These are phyloP conservation scores for Grammomys dolichurus DNA, from an alignment of 2,113 vertebrate species.

Conservation along the genomic window DNA sequence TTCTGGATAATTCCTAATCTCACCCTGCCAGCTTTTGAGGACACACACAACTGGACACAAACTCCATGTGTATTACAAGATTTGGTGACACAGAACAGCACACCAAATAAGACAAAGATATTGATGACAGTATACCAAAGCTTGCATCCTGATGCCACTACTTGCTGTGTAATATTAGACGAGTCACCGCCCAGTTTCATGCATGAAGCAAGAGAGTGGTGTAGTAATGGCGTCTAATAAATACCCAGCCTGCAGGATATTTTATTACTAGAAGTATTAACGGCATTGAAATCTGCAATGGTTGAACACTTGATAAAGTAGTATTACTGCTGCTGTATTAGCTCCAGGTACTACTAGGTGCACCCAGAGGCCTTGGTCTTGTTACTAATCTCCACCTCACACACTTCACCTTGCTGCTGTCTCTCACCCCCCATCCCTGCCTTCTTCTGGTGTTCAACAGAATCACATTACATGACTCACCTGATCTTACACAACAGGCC, in stretches of 20 bases:
- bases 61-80: background rate
- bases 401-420: accelerated
- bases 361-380: background rate
- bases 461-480: background rate
- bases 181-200: background rate
- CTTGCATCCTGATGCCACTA: background rate
- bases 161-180: background rate
- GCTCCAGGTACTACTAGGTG: background rate
- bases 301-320: background rate
- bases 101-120: background rate
- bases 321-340: accelerated
- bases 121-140: background rate
- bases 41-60: background rate
- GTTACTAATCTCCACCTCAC: background rate
- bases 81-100: accelerated
- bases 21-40: background rate
- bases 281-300: background rate
- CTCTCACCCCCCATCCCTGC: background rate
- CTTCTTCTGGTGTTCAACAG: background rate
- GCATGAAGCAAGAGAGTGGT: background rate
- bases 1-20: background rate
- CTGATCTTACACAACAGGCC: background rate
- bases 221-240: background rate
- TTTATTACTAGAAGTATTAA: background rate
- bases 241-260: background rate